A percentile compares a stretch with the other conserved stretches of the same genome.
These are phyloP conservation scores for Scaeva pyrastri DNA, from an alignment of 2,888 invertebrate species.

Conservation along the genomic window DNA sequence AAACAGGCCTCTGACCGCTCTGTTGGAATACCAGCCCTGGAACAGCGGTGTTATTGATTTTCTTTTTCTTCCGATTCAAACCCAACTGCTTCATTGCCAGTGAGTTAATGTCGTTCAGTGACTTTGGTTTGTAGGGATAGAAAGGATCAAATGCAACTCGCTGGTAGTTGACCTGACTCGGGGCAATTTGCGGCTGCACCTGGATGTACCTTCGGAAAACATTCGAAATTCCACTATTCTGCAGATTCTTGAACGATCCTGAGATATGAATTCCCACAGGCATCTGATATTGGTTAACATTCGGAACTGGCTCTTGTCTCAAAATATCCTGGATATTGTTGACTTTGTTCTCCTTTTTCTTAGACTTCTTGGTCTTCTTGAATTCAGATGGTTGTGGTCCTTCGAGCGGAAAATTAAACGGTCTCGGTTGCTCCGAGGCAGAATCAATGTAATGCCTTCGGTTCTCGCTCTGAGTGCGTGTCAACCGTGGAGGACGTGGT, in stretches of 20 bases:
- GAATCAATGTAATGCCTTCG: slow-evolving; percentile 67
- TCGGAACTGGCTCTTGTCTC: slow-evolving; percentile 79
- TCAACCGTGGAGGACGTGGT: slow-evolving; percentile 75
- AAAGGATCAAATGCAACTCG: slow-evolving; percentile 86
- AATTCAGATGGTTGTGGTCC: slow-evolving; percentile 82
- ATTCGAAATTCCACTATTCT: slow-evolving; percentile 81
- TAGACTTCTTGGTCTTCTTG: slow-evolving; percentile 78
- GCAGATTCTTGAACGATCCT: slow-evolving; percentile 82
- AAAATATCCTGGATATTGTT: slow-evolving; percentile 83
- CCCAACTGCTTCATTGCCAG: slow-evolving; percentile 86
- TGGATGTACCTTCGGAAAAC: slow-evolving; percentile 81
- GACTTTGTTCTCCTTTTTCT: slow-evolving; percentile 76
- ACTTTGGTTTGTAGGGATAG: slow-evolving; percentile 89
- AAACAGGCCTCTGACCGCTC: slow-evolving; percentile 82
- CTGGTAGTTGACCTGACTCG: slow-evolving; percentile 76
- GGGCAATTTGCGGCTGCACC: slow-evolving; percentile 48
- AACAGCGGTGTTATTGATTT: slow-evolving; percentile 77
- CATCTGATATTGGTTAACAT: slow-evolving; percentile 78
- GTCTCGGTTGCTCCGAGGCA: slow-evolving; percentile 79
- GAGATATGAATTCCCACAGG: slow-evolving; percentile 81
- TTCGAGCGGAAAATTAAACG: slow-evolving; percentile 82
- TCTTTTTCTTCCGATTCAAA: slow-evolving; percentile 79
- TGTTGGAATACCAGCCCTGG: slow-evolving; percentile 76
- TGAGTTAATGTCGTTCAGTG: slow-evolving; percentile 90
- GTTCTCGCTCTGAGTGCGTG: slow-evolving; percentile 58